Conservation (phyloP, 2,888 invertebrate species). For the Globia sparganii region DNA sequence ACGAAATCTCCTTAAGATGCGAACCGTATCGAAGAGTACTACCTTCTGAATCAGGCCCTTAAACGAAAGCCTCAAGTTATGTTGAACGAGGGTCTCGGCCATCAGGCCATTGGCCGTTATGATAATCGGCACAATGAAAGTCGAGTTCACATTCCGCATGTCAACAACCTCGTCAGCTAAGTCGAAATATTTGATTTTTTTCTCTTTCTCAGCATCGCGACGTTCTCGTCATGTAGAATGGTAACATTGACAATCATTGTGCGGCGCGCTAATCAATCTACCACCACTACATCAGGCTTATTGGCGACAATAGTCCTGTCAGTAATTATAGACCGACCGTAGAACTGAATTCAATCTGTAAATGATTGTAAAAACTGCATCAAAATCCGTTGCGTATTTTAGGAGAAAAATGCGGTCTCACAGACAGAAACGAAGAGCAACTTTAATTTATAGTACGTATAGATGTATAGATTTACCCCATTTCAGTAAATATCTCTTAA, state of each 20-base stretch:
- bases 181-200: neutral
- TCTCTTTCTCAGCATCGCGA: neutral
- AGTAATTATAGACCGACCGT: too few relatives aligned
- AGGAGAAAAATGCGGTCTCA: neutral
- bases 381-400: neutral
- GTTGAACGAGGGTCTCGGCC: neutral
- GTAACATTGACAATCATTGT: neutral
- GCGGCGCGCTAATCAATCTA: neutral
- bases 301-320: too few relatives aligned
- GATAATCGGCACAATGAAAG: neutral
- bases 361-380: neutral
- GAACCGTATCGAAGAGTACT: neutral
- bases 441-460: neutral
- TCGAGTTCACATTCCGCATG: neutral
- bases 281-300: neutral
- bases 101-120: neutral
- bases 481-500: constrained; percentile 30
- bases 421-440: neutral
- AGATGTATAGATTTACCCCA: constrained; percentile 9
- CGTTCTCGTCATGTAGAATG: neutral
- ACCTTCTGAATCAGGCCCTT: neutral
- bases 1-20: neutral
- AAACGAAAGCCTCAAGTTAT: neutral
- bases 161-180: neutral
- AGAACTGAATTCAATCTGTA: neutral